Evolutionary conservation across 1,140 invertebrate genomes (phyloP), one percentile per base, ranked within the genome.

Genomic region (Hylyphantes graminicola): DNA sequence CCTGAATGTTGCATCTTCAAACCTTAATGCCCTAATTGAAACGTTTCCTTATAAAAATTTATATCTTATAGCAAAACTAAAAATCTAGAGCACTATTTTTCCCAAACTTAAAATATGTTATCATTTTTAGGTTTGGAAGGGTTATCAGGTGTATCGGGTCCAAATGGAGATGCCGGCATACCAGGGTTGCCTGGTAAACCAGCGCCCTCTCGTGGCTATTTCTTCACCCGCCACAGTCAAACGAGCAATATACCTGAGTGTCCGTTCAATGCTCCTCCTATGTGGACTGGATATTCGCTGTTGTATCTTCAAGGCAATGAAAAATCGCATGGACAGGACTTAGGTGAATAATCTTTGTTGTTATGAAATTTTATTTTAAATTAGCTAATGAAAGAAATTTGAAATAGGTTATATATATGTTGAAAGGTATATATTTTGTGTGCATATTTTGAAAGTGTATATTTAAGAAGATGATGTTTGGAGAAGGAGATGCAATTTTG

Each of bases 281-380:
- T 99, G 79, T 99, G 98, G 98, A 94, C 95, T 86, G 98, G 98
- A 79, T 99, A 96, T 90, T 99, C 97, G 15, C 91, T 99, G 0
- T 92, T 99, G 0, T 96, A 98, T 88, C 94, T 98, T 73, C 94
- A 96, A 89, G 97, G 96, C 68, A 96, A 98, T 90, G 94, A 94
- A 86, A 94, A 94, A 89, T 93, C 97, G 0, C 93, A 96, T 88
- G 96, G 95, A 68, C 97, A 99, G 92, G 97, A 99, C 92, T 92
- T 99, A 87, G 97, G 96, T 94, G 91, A 91, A 87, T 86, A 57
- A 17, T 73, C 55, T 57, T 4, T 63, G 48, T 7, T 50, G 10
- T 19, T 61, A 61, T 35, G 7, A 55, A 35, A 35, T 59, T 59
- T 59, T 59, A n/a, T 59, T 1, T 35, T 35, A 2, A 35, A 2